phyloP scores from a whole-genome alignment of 2,797 vertebrate genomes.

The Echeneis naucrates region DNA sequence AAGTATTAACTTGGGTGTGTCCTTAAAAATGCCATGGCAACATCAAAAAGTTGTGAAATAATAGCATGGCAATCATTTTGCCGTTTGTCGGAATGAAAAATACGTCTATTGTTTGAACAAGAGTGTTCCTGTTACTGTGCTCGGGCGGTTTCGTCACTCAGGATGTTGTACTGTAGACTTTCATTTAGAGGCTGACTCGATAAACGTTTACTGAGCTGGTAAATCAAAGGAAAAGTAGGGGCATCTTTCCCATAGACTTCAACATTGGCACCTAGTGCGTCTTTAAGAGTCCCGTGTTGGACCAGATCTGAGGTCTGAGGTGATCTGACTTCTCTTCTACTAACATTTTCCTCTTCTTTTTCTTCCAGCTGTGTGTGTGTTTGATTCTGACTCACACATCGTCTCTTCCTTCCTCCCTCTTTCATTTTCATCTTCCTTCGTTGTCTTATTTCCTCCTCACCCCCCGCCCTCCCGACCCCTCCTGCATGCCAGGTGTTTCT shows the following conservation, averaged over 20 bases:
- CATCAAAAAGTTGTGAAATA: neutral
- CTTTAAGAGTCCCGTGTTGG: too few species aligned
- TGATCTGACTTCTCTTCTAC: neutral
- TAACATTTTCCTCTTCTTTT: slow-evolving; percentile 7
- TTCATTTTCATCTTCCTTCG: slow-evolving; percentile 48
- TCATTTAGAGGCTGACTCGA: too few species aligned
- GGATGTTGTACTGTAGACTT: too few species aligned
- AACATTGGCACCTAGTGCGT: too few species aligned
- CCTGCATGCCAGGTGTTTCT: slow-evolving; percentile 88
- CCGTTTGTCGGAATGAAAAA: neutral
- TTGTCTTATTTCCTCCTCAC: slow-evolving; percentile 27
- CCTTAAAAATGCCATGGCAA: slow-evolving; percentile 2
- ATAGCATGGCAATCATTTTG: neutral
- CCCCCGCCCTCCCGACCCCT: neutral
- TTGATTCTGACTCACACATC: slow-evolving; percentile 41
- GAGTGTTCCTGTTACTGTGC: too few species aligned
- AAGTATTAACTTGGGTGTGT: neutral
- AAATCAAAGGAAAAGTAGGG: too few species aligned
- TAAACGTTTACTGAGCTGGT: too few species aligned
- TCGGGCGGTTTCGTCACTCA: too few species aligned
- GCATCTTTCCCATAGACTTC: too few species aligned
- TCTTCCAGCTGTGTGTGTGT: neutral
- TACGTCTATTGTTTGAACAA: neutral
- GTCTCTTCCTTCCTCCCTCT: slow-evolving; percentile 54
- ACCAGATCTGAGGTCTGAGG: neutral